These are phyloP conservation scores for Disparrhopalites patrizii DNA, from an alignment of 2,888 invertebrate genomes.

Conservation along the genomic window DNA sequence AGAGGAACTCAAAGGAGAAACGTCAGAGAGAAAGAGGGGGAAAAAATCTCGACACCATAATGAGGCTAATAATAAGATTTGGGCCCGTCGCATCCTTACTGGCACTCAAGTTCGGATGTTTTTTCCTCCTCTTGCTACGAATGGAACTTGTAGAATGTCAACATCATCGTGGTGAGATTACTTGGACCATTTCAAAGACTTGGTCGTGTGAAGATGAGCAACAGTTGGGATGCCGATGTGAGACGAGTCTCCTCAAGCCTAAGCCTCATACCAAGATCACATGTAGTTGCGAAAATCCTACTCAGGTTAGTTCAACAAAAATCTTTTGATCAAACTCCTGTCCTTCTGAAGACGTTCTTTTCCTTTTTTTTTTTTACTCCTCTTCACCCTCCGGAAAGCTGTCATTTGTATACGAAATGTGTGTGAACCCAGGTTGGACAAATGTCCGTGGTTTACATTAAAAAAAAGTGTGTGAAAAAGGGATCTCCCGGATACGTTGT, in stretches of 20 bases:
- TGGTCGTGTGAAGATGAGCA: constrained; percentile 26
- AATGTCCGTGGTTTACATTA: too few species aligned
- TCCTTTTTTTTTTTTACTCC: too few species aligned
- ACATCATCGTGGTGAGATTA: constrained; percentile 14
- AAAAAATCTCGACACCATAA: too few species aligned
- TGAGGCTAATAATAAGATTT: neutral
- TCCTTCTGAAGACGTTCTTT: too few species aligned
- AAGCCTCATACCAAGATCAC: constrained; percentile 25
- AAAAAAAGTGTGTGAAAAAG: too few species aligned
- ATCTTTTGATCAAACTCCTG: too few species aligned
- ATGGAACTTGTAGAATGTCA: constrained; percentile 14
- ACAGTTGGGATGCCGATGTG: constrained; percentile 28
- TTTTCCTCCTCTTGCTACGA: constrained; percentile 2
- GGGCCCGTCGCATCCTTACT: neutral
- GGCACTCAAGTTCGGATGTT: neutral
- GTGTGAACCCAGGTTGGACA: too few species aligned
- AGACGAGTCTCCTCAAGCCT: constrained; percentile 22
- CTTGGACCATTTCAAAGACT: constrained; percentile 26
- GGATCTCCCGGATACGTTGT: too few species aligned
- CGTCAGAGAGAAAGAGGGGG: too few species aligned
- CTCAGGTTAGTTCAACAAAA: constrained; percentile 23
- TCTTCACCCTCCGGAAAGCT: too few species aligned
- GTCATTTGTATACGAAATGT: too few species aligned
- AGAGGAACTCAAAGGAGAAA: too few species aligned
- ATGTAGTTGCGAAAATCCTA: constrained; percentile 17